A percentile compares a stretch with the other conserved stretches of the same genome.
Conservation (phyloP, 2,797 vertebrate species). For the Streptopelia turtur region DNA sequence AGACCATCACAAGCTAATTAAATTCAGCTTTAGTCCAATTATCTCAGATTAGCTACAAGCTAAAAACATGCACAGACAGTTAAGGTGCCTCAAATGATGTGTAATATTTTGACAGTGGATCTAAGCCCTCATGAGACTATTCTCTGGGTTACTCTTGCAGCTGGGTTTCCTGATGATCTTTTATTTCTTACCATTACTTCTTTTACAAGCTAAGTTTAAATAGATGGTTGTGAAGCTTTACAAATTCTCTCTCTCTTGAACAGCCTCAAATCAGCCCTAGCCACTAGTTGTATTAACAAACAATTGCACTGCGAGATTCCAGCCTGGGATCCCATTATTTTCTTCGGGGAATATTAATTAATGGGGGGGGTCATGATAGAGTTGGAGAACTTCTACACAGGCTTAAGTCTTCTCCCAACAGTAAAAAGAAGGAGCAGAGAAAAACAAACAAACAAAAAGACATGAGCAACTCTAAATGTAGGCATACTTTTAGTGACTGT, state of each 20-base stretch:
- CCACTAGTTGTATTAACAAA: not conserved
- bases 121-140: not conserved
- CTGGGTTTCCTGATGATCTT: not conserved
- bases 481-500: not conserved
- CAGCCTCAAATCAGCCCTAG: not conserved
- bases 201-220: not conserved
- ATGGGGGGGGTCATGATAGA: not conserved
- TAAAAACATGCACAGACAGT: not conserved
- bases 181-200: not conserved
- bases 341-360: not conserved
- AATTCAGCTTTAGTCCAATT: slow-evolving; percentile 35
- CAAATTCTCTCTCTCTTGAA: not conserved
- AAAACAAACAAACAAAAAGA: not conserved
- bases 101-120: not conserved
- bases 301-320: not conserved
- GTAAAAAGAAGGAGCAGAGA: not conserved
- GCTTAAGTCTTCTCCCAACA: not conserved
- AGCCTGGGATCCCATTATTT: not conserved
- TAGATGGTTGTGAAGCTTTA: not conserved
- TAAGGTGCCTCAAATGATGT: not conserved
- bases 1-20: not conserved
- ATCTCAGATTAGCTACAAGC: not conserved
- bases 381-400: not conserved
- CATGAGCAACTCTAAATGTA: not conserved
- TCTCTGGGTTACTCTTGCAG: not conserved